Evolutionary conservation across 2,797 vertebrate species (phyloP).

Genomic region (Heteromormyrus szaboi): DNA sequence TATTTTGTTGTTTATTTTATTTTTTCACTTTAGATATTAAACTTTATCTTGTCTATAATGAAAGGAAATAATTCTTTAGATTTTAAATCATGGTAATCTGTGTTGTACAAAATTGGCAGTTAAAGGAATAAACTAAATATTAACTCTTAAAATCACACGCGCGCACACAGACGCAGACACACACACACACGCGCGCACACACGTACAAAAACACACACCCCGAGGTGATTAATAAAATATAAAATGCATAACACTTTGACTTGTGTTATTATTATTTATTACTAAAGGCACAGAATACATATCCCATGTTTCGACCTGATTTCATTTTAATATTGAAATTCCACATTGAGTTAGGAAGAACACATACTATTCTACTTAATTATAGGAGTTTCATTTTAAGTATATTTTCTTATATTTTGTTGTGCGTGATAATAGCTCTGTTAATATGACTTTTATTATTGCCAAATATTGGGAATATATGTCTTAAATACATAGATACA

Average conservation of each 20-base stretch:
- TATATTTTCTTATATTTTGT: background rate
- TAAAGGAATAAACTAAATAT: slow-evolving; percentile 37
- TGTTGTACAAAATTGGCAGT: slow-evolving; percentile 56
- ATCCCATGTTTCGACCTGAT: background rate
- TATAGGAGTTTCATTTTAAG: background rate
- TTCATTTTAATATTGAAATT: background rate
- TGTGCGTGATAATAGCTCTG: background rate
- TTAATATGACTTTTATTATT: background rate
- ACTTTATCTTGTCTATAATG: slow-evolving; percentile 54
- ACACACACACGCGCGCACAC: background rate
- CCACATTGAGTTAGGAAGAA: background rate
- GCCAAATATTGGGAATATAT: background rate
- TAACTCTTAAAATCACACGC: background rate
- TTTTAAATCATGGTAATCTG: slow-evolving; percentile 54
- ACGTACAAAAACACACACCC: background rate
- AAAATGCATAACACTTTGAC: background rate
- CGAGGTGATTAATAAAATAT: slow-evolving; percentile 24
- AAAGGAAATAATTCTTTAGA: slow-evolving; percentile 48
- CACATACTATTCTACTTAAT: background rate
- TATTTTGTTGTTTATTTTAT: slow-evolving; percentile 42
- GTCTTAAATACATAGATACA: background rate
- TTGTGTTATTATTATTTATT: slow-evolving; percentile 13
- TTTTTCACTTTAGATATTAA: slow-evolving; percentile 41
- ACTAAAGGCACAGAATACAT: background rate
- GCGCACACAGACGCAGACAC: background rate